phyloP scores from a whole-genome alignment of 2,888 invertebrate genomes.

The Ectemnius continuus region DNA sequence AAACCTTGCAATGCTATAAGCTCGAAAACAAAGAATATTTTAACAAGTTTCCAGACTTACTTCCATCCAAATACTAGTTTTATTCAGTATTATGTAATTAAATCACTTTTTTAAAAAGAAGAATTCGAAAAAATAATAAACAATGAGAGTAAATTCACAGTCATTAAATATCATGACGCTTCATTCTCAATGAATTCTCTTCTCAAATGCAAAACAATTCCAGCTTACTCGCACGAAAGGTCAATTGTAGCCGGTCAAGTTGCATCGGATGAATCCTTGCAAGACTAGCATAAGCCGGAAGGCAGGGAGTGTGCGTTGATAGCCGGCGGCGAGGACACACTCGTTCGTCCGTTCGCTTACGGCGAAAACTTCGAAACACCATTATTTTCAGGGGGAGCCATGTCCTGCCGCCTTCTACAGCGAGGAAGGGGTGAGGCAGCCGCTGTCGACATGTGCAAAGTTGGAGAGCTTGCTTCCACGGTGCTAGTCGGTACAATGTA shows the following conservation, averaged over 20 bases:
- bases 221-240: background rate
- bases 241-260: background rate
- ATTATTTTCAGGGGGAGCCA: slow-evolving; percentile 51
- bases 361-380: slow-evolving; percentile 30
- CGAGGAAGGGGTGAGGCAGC: slow-evolving; percentile 17
- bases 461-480: slow-evolving; percentile 36
- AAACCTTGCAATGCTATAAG: too few relatives aligned
- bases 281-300: background rate
- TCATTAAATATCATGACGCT: too few relatives aligned
- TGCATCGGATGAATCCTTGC: background rate
- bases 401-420: slow-evolving; percentile 29
- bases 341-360: background rate
- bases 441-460: slow-evolving; percentile 51
- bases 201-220: too few relatives aligned
- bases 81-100: too few relatives aligned
- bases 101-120: too few relatives aligned
- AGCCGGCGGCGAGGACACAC: slow-evolving; percentile 3
- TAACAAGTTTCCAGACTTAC: too few relatives aligned
- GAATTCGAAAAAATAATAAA: too few relatives aligned
- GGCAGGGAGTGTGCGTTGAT: slow-evolving; percentile 7
- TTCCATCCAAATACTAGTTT: too few relatives aligned
- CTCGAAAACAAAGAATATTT: background rate
- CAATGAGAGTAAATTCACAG: too few relatives aligned
- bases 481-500: slow-evolving; percentile 26
- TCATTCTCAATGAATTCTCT: too few relatives aligned